phyloP scores from a whole-genome alignment of 92 coral and sea anemone genomes.

The Heliopora coerulea region DNA sequence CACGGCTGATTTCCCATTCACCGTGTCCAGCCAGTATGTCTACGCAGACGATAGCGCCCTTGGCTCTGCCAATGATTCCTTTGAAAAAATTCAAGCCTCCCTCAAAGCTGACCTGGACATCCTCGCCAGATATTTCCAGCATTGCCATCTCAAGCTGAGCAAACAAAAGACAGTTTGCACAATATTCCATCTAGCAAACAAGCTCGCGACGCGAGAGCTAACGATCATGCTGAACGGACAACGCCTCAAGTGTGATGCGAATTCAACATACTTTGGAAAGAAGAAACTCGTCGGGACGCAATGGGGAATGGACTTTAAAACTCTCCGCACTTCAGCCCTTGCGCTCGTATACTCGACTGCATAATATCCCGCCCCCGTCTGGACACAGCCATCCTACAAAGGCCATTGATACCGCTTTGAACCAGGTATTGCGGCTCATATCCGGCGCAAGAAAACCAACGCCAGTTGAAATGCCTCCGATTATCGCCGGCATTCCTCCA shows the following conservation, averaged over 20 bases:
- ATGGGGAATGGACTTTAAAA: constrained; percentile 5
- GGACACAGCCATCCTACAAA: constrained; percentile 32
- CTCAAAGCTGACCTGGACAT: constrained; percentile 24
- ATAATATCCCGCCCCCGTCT: constrained; percentile 33
- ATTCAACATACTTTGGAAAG: too few relatives aligned
- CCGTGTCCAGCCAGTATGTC: constrained; percentile 18
- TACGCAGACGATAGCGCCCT: constrained; percentile 35
- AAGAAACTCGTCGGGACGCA: too few relatives aligned
- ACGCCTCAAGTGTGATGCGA: too few relatives aligned
- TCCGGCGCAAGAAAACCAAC: constrained; percentile 31
- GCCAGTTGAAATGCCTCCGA: constrained; percentile 34
- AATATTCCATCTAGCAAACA: constrained; percentile 25
- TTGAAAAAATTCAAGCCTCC: not conserved
- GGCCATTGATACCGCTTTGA: too few relatives aligned
- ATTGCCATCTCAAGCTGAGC: constrained; percentile 9
- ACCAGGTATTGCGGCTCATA: constrained; percentile 1
- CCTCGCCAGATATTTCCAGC: constrained; percentile 3
- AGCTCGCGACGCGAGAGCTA: too few relatives aligned
- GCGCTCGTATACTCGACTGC: constrained; percentile 42
- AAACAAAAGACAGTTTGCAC: constrained; percentile 32
- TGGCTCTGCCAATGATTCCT: too few relatives aligned
- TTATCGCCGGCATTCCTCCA: constrained; percentile 36
- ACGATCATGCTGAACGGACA: too few relatives aligned
- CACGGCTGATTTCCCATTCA: constrained; percentile 33
- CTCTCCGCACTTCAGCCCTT: constrained; percentile 37